Evolutionary conservation across 1,140 invertebrate species (phyloP).

Genomic region (Diplogasteroides magnus): DNA sequence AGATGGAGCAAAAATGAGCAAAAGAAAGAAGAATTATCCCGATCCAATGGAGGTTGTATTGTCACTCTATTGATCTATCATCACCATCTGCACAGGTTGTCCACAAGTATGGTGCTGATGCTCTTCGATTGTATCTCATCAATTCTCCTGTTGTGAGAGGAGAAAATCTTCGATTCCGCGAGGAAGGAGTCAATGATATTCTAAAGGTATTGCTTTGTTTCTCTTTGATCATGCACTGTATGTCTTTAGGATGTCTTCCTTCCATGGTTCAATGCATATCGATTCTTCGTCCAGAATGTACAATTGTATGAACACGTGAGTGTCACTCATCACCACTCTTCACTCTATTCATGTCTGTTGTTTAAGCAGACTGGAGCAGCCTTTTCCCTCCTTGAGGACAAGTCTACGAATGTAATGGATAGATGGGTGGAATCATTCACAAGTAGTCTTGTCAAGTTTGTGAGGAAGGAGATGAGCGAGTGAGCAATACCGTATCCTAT

Average conservation of each 20-base stretch:
- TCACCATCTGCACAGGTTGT: constrained; percentile 61
- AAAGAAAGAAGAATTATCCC: constrained; percentile 96
- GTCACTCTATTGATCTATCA: not conserved
- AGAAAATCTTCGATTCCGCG: constrained; percentile 87
- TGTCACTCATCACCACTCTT: constrained; percentile 48
- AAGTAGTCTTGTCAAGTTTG: constrained; percentile 80
- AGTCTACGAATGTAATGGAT: constrained; percentile 79
- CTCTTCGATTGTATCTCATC: constrained; percentile 84
- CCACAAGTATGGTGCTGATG: constrained; percentile 91
- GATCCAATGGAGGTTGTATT: constrained; percentile 72
- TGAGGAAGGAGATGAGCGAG: constrained; percentile 80
- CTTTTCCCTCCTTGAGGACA: not conserved
- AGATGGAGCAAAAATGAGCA: constrained; percentile 99
- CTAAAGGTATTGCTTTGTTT: constrained; percentile 79
- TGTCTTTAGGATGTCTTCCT: constrained; percentile 76
- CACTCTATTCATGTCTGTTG: not conserved
- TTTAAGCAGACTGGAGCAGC: not conserved
- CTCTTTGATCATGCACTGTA: constrained; percentile 97
- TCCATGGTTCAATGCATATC: constrained; percentile 97
- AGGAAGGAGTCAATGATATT: constrained; percentile 90
- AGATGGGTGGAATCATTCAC: constrained; percentile 93
- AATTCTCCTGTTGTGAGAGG: constrained; percentile 96
- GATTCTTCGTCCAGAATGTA: constrained; percentile 88
- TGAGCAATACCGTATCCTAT: not conserved
- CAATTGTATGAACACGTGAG: constrained; percentile 72